Percentiles rank a stretch among this genome's conserved stretches.
Conservation (phyloP, 2,113 vertebrate species). For the Atrichornis clamosus region DNA sequence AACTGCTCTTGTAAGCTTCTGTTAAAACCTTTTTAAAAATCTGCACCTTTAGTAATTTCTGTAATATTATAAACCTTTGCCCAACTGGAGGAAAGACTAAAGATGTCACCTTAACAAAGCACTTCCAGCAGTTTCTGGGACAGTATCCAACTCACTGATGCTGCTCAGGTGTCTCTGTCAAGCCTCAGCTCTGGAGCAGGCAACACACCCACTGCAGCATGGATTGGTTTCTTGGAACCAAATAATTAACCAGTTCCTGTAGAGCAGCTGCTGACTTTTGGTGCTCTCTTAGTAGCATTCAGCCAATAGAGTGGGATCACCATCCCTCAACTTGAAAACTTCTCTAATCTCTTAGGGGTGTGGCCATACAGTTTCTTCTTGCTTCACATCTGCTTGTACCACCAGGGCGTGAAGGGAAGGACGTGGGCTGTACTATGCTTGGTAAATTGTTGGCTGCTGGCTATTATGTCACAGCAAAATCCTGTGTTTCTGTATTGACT, state of each 20-base stretch:
- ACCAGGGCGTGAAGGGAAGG: background rate
- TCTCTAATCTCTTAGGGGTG: background rate
- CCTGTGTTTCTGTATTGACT: background rate
- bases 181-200: background rate
- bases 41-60: background rate
- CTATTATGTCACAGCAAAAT: background rate
- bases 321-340: background rate
- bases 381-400: background rate
- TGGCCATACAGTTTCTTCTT: background rate
- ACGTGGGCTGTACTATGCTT: background rate
- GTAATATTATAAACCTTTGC: background rate
- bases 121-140: background rate
- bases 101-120: background rate
- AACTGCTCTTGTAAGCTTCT: background rate
- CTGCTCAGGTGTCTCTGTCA: background rate
- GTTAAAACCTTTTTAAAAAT: background rate
- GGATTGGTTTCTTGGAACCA: background rate
- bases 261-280: background rate
- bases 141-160: background rate
- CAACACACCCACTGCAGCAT: accelerated
- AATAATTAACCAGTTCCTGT: background rate
- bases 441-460: background rate
- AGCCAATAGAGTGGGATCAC: accelerated
- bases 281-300: background rate
- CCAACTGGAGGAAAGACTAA: accelerated